These are phyloP conservation scores for Calliphora vicina DNA, from an alignment of 1,140 invertebrate species.

Conservation along the genomic window DNA sequence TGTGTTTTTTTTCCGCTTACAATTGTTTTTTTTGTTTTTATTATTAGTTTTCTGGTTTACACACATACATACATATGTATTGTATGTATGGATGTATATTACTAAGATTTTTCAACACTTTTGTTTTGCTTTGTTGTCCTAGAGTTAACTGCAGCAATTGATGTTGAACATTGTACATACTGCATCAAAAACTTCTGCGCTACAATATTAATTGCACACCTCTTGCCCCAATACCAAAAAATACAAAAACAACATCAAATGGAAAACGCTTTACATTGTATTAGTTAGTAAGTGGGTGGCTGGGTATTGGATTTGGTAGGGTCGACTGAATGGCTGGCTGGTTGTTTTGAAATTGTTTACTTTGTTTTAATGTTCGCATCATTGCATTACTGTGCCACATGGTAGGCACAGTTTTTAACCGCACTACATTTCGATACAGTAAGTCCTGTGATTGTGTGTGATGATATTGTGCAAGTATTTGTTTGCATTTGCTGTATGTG, in stretches of 20 bases:
- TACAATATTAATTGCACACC: constrained; percentile 17
- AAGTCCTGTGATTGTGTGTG: not conserved
- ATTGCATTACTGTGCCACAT: constrained; percentile 9
- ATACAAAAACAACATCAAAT: no score
- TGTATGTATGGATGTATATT: no score
- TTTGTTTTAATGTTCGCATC: not conserved
- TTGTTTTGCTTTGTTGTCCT: constrained; percentile 32
- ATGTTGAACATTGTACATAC: constrained; percentile 8
- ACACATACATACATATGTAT: not conserved
- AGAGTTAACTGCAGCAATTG: constrained; percentile 33
- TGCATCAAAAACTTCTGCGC: constrained; percentile 20
- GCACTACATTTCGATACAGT: not conserved
- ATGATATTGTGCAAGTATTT: not conserved
- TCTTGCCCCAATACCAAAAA: not conserved
- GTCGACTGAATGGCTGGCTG: not conserved
- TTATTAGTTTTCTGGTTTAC: not conserved
- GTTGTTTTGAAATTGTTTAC: constrained; percentile 2
- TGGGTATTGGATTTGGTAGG: no score
- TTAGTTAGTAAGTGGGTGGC: no score
- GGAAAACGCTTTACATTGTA: no score
- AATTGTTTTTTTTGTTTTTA: not conserved
- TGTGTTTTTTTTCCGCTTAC: constrained; percentile 1
- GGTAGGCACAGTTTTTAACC: not conserved
- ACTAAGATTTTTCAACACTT: not conserved
- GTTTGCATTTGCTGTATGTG: no score